Evolutionary conservation across 35 echinoderm and acorn worm species (phyloP).

Genomic region (Hemicentrotus pulcherrimus): DNA sequence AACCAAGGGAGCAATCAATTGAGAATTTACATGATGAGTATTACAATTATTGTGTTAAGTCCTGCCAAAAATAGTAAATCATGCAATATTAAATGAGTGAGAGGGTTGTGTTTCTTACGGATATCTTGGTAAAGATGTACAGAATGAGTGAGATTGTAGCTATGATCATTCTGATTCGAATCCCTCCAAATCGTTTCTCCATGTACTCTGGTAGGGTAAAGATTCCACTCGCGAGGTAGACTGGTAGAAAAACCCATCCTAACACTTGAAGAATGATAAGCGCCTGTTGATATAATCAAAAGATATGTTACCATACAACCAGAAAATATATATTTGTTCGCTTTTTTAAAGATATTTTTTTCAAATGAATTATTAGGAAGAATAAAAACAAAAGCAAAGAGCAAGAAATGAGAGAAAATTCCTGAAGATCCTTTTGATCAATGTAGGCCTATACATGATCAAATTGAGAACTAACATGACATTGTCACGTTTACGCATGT

Average conservation of each 20-base stretch:
- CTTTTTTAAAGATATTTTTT: no score
- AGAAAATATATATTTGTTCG: neutral
- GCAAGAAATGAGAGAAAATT: no score
- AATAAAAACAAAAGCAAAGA: no score
- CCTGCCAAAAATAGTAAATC: no score
- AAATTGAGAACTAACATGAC: no score
- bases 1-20: no score
- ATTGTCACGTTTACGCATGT: no score
- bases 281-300: conserved; percentile 62
- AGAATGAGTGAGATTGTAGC: conserved; percentile 73
- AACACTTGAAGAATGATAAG: conserved; percentile 77
- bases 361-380: neutral
- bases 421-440: no score
- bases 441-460: no score
- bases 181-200: conserved; percentile 82
- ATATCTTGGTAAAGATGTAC: conserved; percentile 92
- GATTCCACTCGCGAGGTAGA: conserved; percentile 84
- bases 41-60: no score
- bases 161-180: conserved; percentile 80
- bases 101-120: conserved; percentile 61
- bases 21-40: no score
- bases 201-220: conserved; percentile 94
- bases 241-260: conserved; percentile 96
- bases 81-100: no score
- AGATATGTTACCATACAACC: neutral